phyloP scores from a whole-genome alignment of 2,797 vertebrate species.

The Sphenopsis melanotis region DNA sequence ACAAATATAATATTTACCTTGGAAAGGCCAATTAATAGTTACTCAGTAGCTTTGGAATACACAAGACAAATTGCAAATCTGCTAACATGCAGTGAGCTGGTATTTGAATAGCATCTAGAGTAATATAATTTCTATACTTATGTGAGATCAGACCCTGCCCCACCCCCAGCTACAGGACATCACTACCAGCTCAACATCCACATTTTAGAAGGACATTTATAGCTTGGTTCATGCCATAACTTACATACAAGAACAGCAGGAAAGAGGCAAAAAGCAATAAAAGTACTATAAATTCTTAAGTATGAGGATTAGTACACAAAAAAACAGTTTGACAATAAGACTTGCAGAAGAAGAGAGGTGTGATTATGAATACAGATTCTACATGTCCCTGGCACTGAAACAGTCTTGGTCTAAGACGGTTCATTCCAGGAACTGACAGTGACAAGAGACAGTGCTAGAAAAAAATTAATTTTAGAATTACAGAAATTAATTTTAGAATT shows the following conservation, averaged over 20 bases:
- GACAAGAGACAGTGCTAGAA: background rate
- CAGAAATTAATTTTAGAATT: background rate
- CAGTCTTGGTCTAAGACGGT: background rate
- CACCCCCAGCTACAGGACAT: background rate
- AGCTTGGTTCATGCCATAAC: background rate
- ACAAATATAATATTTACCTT: background rate
- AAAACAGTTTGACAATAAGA: background rate
- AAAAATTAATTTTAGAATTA: background rate
- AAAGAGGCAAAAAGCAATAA: background rate
- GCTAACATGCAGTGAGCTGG: background rate
- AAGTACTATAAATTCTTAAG: background rate
- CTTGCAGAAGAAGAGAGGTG: background rate
- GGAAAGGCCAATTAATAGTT: background rate
- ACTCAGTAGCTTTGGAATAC: background rate
- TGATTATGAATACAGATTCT: background rate
- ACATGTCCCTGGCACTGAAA: background rate
- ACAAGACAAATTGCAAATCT: background rate
- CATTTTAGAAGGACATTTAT: background rate
- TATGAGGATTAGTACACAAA: background rate
- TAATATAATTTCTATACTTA: background rate
- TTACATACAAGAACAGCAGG: background rate
- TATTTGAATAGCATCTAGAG: background rate
- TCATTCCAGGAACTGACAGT: background rate
- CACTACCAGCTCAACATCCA: background rate
- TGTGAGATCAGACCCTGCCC: rapidly evolving